Conservation (phyloP, 1,140 invertebrate species). For the Diploscapter pachys region DNA sequence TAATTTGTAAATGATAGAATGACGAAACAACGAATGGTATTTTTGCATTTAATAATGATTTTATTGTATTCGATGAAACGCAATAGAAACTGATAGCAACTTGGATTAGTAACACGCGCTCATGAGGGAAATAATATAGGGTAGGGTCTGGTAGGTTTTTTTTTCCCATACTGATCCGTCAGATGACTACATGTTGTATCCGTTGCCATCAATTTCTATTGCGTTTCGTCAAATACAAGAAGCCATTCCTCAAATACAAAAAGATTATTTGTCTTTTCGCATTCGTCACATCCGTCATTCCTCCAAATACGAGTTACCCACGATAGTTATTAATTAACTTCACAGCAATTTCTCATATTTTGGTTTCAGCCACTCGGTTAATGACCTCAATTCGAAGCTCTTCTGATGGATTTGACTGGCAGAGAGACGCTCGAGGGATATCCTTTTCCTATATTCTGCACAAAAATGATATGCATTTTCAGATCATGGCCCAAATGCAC, state of each 20-base stretch:
- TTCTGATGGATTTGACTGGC: slow-evolving; percentile 61
- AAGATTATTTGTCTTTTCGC: neutral
- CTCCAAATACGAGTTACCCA: too few species aligned
- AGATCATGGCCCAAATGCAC: slow-evolving; percentile 20
- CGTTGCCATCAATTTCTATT: neutral
- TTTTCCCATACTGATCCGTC: neutral
- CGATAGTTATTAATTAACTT: too few species aligned
- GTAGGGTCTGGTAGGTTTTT: too few species aligned
- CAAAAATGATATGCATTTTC: neutral
- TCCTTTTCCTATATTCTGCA: neutral
- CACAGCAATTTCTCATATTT: neutral
- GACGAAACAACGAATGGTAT: neutral
- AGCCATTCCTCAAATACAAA: neutral
- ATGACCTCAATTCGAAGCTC: slow-evolving; percentile 71
- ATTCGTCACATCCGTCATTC: neutral
- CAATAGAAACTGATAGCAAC: too few species aligned
- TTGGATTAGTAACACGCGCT: too few species aligned
- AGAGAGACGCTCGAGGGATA: slow-evolving; percentile 61
- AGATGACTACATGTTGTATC: neutral
- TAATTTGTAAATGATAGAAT: neutral
- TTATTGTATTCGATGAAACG: too few species aligned
- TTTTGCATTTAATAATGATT: too few species aligned
- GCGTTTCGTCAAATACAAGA: too few species aligned
- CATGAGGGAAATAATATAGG: too few species aligned
- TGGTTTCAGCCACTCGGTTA: slow-evolving; percentile 66